Percentiles rank a stretch among this genome's conserved stretches.
These are phyloP conservation scores for Nyctibius grandis DNA, from an alignment of 2,797 vertebrate genomes.

Conservation along the genomic window DNA sequence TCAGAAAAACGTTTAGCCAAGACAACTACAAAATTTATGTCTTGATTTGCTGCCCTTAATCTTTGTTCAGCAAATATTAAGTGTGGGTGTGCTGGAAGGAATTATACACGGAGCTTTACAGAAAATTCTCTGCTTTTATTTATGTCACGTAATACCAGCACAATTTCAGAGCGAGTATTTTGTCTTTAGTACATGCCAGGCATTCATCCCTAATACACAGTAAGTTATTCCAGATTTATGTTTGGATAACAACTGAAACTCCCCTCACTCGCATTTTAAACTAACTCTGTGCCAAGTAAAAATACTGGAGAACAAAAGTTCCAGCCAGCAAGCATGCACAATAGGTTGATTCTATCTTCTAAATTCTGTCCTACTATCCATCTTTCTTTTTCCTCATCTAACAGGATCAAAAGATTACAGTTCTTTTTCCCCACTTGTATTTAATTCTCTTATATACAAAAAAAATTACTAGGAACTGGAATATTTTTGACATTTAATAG, in stretches of 20 bases:
- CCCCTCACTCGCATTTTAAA: constrained; percentile 36
- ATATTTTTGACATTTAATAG: not conserved
- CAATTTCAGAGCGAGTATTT: constrained; percentile 33
- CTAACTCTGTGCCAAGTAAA: constrained; percentile 34
- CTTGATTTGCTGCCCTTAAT: constrained; percentile 46
- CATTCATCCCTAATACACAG: constrained; percentile 38
- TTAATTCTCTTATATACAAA: not conserved
- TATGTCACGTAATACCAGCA: constrained; percentile 43
- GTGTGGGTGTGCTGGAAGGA: constrained; percentile 49
- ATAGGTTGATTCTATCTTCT: not conserved
- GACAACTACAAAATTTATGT: constrained; percentile 44
- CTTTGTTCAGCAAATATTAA: constrained; percentile 52
- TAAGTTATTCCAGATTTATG: constrained; percentile 56
- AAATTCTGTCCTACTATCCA: not conserved
- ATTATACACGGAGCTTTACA: constrained; percentile 27
- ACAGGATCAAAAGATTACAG: not conserved
- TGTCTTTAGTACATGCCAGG: constrained; percentile 23
- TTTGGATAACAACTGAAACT: constrained; percentile 48
- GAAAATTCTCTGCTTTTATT: constrained; percentile 42
- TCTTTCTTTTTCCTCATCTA: not conserved
- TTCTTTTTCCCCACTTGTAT: not conserved
- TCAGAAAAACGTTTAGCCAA: constrained; percentile 47
- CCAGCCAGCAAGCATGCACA: constrained; percentile 11
- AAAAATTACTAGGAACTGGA: not conserved
- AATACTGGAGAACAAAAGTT: constrained; percentile 20